A percentile compares a stretch with the other conserved stretches of the same genome.
phyloP scores from a whole-genome alignment of 1,140 invertebrate species.

The Fopius arisanus region DNA sequence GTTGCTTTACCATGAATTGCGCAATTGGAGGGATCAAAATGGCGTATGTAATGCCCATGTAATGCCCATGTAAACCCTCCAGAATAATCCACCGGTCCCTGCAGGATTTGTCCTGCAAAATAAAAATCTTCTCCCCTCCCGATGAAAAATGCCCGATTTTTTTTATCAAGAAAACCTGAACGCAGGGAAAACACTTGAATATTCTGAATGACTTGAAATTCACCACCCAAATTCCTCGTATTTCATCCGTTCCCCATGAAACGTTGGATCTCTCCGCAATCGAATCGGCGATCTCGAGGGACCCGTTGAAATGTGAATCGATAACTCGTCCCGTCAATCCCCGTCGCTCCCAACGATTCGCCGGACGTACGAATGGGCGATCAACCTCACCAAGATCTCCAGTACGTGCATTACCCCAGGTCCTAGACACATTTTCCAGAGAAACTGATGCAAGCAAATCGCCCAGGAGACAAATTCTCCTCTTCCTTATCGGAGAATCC shows the following conservation, averaged over 20 bases:
- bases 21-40: background rate
- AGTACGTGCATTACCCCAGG: constrained; percentile 20
- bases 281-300: background rate
- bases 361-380: constrained; percentile 5
- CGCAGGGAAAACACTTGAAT: too few species aligned
- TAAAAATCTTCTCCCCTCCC: too few species aligned
- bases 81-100: too few species aligned
- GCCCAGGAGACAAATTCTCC: constrained; percentile 51
- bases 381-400: background rate
- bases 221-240: background rate
- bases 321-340: constrained; percentile 33
- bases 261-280: background rate
- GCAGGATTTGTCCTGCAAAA: too few species aligned
- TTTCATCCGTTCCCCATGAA: background rate
- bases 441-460: constrained; percentile 51
- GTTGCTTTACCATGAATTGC: background rate
- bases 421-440: constrained; percentile 24
- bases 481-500: constrained; percentile 43
- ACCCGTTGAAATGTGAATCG: constrained; percentile 16
- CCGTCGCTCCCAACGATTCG: constrained; percentile 30
- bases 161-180: too few species aligned
- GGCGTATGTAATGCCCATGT: too few species aligned
- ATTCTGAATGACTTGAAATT: too few species aligned
- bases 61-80: too few species aligned
- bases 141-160: too few species aligned